Conservation (phyloP, 2,113 vertebrate species). For the Panthera uncia region DNA sequence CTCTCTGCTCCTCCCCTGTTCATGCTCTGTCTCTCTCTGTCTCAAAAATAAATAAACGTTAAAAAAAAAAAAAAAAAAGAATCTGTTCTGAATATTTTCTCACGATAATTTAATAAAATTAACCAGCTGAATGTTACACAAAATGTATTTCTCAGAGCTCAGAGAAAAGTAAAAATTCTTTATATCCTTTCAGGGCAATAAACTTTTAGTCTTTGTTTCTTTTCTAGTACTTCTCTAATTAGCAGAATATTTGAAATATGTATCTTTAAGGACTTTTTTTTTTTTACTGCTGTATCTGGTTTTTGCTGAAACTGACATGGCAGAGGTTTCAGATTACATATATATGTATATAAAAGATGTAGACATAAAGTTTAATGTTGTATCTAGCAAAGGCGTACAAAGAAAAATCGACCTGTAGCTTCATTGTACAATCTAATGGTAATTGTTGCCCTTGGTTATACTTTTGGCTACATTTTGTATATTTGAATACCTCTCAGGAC, state of each 20-base stretch:
- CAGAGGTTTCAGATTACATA: not conserved
- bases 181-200: not conserved
- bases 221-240: not conserved
- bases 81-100: not conserved
- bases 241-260: not conserved
- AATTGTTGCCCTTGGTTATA: not conserved
- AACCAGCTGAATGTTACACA: not conserved
- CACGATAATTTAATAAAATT: constrained; percentile 12
- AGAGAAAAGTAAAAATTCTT: constrained; percentile 10
- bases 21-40: too few species aligned
- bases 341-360: not conserved
- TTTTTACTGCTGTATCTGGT: not conserved
- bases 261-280: not conserved
- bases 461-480: constrained; percentile 22
- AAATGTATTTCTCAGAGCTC: not conserved
- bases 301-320: not conserved
- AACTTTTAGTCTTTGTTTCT: not conserved
- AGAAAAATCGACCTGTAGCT: not conserved
- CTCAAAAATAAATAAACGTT: too few species aligned
- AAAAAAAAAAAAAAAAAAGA: not conserved
- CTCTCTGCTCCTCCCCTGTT: too few species aligned
- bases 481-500: constrained; percentile 47
- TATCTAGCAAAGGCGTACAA: not conserved
- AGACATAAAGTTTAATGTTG: not conserved
- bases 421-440: not conserved